Base-by-base conservation (phyloP, 2,113 vertebrate genomes). In the Psittacus erithacus region DNA sequence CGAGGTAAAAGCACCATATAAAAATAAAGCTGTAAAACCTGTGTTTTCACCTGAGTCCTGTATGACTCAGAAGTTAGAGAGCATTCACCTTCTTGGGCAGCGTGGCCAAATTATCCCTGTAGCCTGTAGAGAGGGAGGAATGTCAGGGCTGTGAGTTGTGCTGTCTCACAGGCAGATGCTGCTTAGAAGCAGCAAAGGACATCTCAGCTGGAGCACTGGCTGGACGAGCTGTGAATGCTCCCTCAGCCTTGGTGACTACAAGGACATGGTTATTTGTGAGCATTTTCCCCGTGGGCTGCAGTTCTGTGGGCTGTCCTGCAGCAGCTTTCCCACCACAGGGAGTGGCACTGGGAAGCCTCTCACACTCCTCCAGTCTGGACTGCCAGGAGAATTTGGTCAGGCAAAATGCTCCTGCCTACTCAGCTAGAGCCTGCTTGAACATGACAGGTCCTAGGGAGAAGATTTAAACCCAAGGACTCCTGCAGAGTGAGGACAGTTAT, bases 261-360 rank as follows among this genome's bases (percentile, higher is more conserved):
- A 5, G 7, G 33, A 3, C 13, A 2, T 1, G 7, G 9, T 10
- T 22, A 8, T 8, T 35, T 25, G n/a, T 0, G 4, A 43, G 69
- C 24, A 1, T 7, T 28, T 11, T 62, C 44, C 43, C 28, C 0
- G 0, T 0, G 1, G 57, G 47, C 6, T 28, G 17, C 17, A 2
- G 39, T 2, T 27, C 70, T 11, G 1, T 1, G 29, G 9, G 27
- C 31, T 65, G 25, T 62, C 60, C 68, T 4, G 0, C 18, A 28
- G 68, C 33, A 57, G 49, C 59, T 38, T 29, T 74, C 23, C 39
- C 46, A 4, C 3, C 1, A 0, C 0, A 5, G 39, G 20, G 12
- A 71, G 29, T 15, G 41, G 38, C 46, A 1, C 52, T 4, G 9
- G 55, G 59, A 31, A 57, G 18, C 38, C 18, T 17, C 50, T 44